Conservation (phyloP, 2,888 invertebrate genomes). For the Coecobrya sp. region DNA sequence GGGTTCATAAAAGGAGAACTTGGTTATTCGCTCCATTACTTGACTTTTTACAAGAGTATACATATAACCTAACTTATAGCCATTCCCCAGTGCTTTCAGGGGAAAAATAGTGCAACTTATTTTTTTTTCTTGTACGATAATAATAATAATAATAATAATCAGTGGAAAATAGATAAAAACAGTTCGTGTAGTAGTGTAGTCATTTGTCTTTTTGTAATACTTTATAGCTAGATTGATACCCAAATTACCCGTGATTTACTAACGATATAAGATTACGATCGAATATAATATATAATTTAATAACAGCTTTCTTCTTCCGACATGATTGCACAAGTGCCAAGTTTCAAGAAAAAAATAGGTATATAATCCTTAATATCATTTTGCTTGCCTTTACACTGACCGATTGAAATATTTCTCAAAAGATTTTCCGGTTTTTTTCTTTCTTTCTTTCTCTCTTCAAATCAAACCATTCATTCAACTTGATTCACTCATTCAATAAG, state of each 20-base stretch:
- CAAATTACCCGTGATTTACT: slow-evolving; percentile 32
- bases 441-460: neutral
- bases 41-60: no score
- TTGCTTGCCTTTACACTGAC: neutral
- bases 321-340: slow-evolving; percentile 15
- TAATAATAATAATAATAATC: slow-evolving; percentile 33
- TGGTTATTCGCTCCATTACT: slow-evolving; percentile 72
- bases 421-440: neutral
- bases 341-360: neutral
- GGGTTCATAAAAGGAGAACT: slow-evolving; percentile 60
- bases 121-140: neutral
- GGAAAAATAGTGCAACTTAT: neutral
- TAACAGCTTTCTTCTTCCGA: neutral
- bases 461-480: slow-evolving; percentile 43
- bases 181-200: neutral
- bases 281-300: neutral
- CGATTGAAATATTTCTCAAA: slow-evolving; percentile 56
- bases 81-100: slow-evolving; percentile 23
- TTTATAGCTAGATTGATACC: neutral
- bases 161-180: slow-evolving; percentile 11
- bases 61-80: no score
- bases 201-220: neutral
- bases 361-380: no score
- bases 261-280: neutral
- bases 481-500: slow-evolving; percentile 41